These are phyloP conservation scores for Epizoanthus stellaris DNA, from an alignment of 92 coral and sea anemone species.

Conservation along the genomic window DNA sequence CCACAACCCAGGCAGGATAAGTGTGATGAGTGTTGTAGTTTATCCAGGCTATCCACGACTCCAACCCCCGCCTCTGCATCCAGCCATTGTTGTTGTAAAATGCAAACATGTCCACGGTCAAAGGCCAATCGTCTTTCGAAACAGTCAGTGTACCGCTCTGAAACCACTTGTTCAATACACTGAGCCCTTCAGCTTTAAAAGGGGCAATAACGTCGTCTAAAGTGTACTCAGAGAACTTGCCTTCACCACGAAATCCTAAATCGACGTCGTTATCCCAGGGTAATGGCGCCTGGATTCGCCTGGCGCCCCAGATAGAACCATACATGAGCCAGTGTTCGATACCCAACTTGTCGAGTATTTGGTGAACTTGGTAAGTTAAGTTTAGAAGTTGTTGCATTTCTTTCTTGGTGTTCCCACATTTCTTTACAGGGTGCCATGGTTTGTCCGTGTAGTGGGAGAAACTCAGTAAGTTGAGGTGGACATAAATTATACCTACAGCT, in stretches of 20 bases:
- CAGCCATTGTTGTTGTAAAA: conserved; percentile 66
- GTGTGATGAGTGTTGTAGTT: conserved; percentile 74
- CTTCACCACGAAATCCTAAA: conserved; percentile 71
- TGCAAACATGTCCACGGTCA: conserved; percentile 76
- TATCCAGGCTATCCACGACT: conserved; percentile 70
- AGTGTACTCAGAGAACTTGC: conserved; percentile 47
- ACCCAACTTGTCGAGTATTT: conserved; percentile 49
- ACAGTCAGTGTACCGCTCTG: conserved; percentile 66
- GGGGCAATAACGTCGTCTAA: conserved; percentile 44
- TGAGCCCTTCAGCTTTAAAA: conserved; percentile 56
- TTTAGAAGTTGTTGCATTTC: conserved; percentile 62
- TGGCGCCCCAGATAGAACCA: conserved; percentile 82
- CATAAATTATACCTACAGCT: neutral
- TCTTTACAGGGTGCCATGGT: conserved; percentile 48
- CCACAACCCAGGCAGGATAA: conserved; percentile 81
- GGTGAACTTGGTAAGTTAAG: conserved; percentile 61
- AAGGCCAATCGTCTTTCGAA: conserved; percentile 49
- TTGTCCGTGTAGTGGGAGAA: neutral
- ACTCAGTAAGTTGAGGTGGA: neutral
- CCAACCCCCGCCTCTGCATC: conserved; percentile 85
- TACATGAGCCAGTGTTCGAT: conserved; percentile 80
- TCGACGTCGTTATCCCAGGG: conserved; percentile 88
- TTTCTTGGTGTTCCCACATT: conserved; percentile 40
- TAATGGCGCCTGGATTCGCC: conserved; percentile 68
- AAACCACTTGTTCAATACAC: conserved; percentile 30